Conservation (phyloP, 2,888 invertebrate genomes). For the Ophion slaviceki region DNA sequence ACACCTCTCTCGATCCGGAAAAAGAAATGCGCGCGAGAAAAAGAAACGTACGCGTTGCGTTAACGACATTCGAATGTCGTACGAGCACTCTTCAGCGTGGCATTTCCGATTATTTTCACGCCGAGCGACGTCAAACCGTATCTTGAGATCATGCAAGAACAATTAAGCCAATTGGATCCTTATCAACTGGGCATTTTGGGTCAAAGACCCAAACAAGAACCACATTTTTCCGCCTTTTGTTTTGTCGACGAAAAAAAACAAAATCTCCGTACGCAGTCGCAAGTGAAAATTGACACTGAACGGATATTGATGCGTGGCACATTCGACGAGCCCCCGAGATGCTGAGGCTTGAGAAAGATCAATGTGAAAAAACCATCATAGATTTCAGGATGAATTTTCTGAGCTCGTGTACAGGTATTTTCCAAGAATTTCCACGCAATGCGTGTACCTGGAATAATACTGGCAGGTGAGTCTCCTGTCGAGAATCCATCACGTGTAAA, state of each 20-base stretch:
- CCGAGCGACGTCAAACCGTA: neutral
- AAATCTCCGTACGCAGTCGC: too few relatives aligned
- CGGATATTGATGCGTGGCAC: too few relatives aligned
- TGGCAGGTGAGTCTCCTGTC: slow-evolving; percentile 36
- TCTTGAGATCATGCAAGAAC: neutral
- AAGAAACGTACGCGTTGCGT: neutral
- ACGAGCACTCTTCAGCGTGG: neutral
- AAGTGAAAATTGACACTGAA: too few relatives aligned
- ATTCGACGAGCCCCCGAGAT: too few relatives aligned
- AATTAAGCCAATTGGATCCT: neutral
- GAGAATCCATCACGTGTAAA: neutral
- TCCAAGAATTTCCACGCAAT: slow-evolving; percentile 39
- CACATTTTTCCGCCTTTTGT: too few relatives aligned
- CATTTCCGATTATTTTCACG: neutral
- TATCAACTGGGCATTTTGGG: neutral
- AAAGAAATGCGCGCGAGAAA: neutral
- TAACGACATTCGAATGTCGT: neutral
- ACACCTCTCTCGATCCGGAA: neutral
- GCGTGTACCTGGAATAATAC: slow-evolving; percentile 20
- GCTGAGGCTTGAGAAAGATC: neutral
- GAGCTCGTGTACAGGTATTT: slow-evolving; percentile 1
- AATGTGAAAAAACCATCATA: neutral
- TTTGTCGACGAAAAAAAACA: too few relatives aligned
- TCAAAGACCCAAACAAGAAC: too few relatives aligned
- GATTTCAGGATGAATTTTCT: slow-evolving; percentile 14